Base-by-base conservation (phyloP, 2,113 vertebrate species). In the Corvus moneduloides region DNA sequence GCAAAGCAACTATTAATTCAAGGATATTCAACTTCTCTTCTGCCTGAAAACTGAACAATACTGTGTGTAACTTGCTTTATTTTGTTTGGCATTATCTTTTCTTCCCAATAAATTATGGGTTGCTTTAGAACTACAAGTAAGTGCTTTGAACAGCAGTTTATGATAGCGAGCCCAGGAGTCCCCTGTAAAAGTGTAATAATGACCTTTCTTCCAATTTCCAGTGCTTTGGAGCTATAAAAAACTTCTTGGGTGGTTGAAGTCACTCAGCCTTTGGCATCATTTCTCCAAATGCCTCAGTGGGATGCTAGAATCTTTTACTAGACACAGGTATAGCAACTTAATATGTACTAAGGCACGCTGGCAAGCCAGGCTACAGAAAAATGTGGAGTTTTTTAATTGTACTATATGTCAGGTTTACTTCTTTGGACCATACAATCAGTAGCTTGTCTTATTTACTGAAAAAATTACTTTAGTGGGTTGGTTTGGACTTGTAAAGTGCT, bases 81-180 rank as follows among this genome's bases (percentile, higher is more conserved):
- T 94, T 94, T 95, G 44, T 78, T 96, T 96, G 92, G 39, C 81
- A 43, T 86, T 83, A 72, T 89, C 51, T 79, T 82, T 85, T 66
- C 43, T 81, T 88, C 48, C 4, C 3, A 69, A 41, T 32, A 43
- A 83, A 30, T 76, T 86, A 39, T 11, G 48, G 66, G 44, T 91
- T 14, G 7, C 52, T 56, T 83, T 84, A 71, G 37, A 84, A 64
- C 41, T 51, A 11, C 39, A 62, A 72, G n/a, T 79, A 55, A 74
- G 51, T 66, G 41, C 43, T 67, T 84, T 67, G 61, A 86, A 79
- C 13, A 77, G 49, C 41, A 52, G 2, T 78, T 74, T 58, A 24
- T 1, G 5, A 26, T 67, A 75, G 58, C 0, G 2, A 85, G 67
- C 54, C 51, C 55, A 52, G 39, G 33, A 93, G 27, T 91, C 14